Conservation (phyloP, 2,113 vertebrate species). For the Thomomys bottae region DNA sequence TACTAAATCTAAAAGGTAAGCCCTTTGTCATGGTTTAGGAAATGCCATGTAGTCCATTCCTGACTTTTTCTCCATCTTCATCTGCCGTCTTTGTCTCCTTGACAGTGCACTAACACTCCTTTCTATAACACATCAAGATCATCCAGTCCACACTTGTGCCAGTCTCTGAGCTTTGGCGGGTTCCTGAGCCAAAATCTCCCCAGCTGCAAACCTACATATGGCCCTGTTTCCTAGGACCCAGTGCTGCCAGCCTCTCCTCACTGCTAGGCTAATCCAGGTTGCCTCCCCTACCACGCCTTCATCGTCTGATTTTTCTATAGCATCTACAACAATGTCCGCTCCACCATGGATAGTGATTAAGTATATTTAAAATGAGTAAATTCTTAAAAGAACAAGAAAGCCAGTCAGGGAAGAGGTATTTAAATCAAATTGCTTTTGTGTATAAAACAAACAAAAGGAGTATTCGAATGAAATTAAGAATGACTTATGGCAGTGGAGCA, state of each 20-base stretch:
- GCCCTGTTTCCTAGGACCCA: neutral
- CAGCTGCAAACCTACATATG: neutral
- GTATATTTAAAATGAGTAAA: neutral
- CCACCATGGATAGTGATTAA: neutral
- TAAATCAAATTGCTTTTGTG: constrained; percentile 12
- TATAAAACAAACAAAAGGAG: neutral
- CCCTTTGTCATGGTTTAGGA: neutral
- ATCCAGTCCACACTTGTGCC: neutral
- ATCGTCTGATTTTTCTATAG: neutral
- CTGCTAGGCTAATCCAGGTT: neutral
- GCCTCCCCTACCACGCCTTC: neutral
- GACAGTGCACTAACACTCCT: too few species aligned
- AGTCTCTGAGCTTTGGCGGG: neutral
- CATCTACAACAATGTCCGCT: neutral
- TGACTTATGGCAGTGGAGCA: neutral
- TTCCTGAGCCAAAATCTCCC: neutral
- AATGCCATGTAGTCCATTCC: neutral
- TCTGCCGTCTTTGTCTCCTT: neutral
- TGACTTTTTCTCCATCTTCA: neutral
- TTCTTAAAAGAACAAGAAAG: neutral
- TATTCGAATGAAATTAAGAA: neutral
- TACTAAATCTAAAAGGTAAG: neutral
- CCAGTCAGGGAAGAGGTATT: neutral
- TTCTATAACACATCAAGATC: neutral
- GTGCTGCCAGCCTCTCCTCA: neutral